A percentile compares a stretch with the other conserved stretches of the same genome.
Conservation (phyloP, 2,888 invertebrate genomes). For the Phoronis australis region DNA sequence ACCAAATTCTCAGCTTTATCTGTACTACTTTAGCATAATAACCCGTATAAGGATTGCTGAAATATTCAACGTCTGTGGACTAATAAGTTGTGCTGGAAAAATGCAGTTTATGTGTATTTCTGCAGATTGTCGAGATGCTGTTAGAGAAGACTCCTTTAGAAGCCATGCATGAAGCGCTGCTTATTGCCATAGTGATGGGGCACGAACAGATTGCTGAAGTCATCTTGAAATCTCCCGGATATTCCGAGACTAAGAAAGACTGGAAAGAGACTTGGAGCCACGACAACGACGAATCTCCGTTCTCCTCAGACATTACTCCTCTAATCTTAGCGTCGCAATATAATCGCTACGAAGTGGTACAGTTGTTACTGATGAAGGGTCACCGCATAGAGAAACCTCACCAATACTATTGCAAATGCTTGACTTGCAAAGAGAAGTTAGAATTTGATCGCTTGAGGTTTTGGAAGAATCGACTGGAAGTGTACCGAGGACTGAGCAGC, state of each 20-base stretch:
- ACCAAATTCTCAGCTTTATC: too few relatives aligned
- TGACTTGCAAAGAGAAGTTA: slow-evolving; percentile 39
- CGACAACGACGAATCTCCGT: slow-evolving; percentile 40
- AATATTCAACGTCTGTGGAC: too few relatives aligned
- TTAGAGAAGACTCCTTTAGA: too few relatives aligned
- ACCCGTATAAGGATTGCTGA: too few relatives aligned
- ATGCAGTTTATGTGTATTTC: too few relatives aligned
- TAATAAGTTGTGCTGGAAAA: too few relatives aligned
- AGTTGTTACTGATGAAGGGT: slow-evolving; percentile 35
- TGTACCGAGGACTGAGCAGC: slow-evolving; percentile 44
- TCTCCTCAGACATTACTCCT: slow-evolving; percentile 47
- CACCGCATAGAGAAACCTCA: slow-evolving; percentile 46
- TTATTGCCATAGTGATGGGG: slow-evolving; percentile 47
- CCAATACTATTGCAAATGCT: slow-evolving; percentile 44
- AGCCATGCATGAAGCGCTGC: slow-evolving; percentile 44
- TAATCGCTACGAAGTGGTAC: slow-evolving; percentile 48
- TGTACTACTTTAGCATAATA: too few relatives aligned
- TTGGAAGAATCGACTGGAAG: slow-evolving; percentile 45
- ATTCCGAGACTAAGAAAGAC: slow-evolving; percentile 33
- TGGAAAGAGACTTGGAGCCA: slow-evolving; percentile 35
- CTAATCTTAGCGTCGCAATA: slow-evolving; percentile 45
- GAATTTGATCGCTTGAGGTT: slow-evolving; percentile 47
- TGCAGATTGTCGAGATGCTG: too few relatives aligned
- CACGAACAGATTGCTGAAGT: slow-evolving; percentile 49
- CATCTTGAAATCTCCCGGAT: slow-evolving; percentile 46